Conservation (phyloP, 2,888 invertebrate species). For the Lasioglossum villosulum region DNA sequence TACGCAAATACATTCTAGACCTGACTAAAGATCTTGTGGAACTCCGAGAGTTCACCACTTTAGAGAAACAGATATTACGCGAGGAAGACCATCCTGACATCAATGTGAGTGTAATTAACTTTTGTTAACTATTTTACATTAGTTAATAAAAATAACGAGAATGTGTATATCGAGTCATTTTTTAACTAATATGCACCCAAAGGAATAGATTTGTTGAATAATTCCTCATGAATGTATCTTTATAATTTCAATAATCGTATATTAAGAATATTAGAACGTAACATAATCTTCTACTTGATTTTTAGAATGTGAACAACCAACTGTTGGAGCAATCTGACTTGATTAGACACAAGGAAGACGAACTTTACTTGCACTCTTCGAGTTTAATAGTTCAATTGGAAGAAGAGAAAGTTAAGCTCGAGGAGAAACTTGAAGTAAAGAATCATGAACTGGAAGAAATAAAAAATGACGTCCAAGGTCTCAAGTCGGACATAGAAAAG, state of each 20-base stretch:
- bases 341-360: conserved; percentile 13
- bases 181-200: neutral
- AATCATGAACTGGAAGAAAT: conserved; percentile 77
- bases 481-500: conserved; percentile 75
- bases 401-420: conserved; percentile 74
- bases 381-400: conserved; percentile 38
- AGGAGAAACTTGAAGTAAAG: conserved; percentile 71
- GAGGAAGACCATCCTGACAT: conserved; percentile 19
- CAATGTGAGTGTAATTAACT: conserved; percentile 25
- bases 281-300: neutral
- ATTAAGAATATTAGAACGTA: too few species aligned
- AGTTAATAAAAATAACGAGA: neutral
- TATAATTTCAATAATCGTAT: too few species aligned
- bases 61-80: conserved; percentile 86
- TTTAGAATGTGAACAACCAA: conserved; percentile 7
- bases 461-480: conserved; percentile 72
- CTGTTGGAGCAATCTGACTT: neutral
- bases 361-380: conserved; percentile 23
- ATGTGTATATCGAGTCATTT: neutral
- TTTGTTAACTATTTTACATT: neutral
- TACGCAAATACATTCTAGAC: conserved; percentile 83
- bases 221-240: neutral
- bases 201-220: neutral
- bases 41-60: conserved; percentile 86
- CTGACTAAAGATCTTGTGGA: conserved; percentile 86